These are phyloP conservation scores for Mus pahari DNA, from an alignment of 2,113 vertebrate genomes.

Conservation along the genomic window DNA sequence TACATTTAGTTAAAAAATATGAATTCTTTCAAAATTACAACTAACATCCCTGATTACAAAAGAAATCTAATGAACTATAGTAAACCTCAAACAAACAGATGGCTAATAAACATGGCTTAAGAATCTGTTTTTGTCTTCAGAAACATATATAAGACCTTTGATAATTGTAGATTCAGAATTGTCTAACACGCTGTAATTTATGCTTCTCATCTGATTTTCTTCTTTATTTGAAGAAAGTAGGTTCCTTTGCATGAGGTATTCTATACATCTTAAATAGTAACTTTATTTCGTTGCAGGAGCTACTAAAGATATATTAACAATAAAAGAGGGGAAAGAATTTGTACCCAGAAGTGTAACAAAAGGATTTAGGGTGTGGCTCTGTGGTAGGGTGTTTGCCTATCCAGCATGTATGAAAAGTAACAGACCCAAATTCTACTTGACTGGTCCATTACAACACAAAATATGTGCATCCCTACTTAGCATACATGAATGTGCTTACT, in stretches of 20 bases:
- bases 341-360: not conserved
- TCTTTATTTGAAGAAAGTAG: slow-evolving; percentile 73
- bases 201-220: slow-evolving; percentile 73
- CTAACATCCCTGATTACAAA: slow-evolving; percentile 6
- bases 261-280: not conserved
- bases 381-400: not conserved
- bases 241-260: slow-evolving; percentile 53
- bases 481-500: not conserved
- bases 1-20: slow-evolving; percentile 26
- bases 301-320: not conserved
- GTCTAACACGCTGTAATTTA: slow-evolving; percentile 72
- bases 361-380: not conserved
- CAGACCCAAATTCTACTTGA: not conserved
- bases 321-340: not conserved
- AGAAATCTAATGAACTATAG: slow-evolving; percentile 53
- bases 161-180: slow-evolving; percentile 69
- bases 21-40: slow-evolving; percentile 52
- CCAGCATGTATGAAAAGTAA: not conserved
- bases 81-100: slow-evolving; percentile 70
- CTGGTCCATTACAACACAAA: not conserved
- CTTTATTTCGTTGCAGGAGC: not conserved
- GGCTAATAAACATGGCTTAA: slow-evolving; percentile 69
- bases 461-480: not conserved
- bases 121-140: slow-evolving; percentile 70
- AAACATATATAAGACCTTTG: slow-evolving; percentile 72